Percentiles rank a stretch among this genome's conserved stretches.
phyloP scores from a whole-genome alignment of 2,888 invertebrate species.

The Octodonta nipae region DNA sequence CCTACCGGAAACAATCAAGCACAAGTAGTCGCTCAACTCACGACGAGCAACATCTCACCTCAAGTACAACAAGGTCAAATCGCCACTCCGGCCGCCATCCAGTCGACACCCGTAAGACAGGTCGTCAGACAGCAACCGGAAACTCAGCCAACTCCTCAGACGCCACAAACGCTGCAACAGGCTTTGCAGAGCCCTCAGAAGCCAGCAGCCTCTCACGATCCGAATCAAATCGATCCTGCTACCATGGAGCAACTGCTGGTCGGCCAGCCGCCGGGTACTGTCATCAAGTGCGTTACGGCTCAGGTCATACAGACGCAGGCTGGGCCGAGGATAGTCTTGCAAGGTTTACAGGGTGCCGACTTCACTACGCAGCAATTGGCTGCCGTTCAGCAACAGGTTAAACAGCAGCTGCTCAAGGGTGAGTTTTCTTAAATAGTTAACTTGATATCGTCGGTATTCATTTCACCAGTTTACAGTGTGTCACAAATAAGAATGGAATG shows the following conservation, averaged over 20 bases:
- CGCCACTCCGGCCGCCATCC: slow-evolving; percentile 6
- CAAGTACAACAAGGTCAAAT: slow-evolving; percentile 10
- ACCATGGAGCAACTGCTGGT: slow-evolving; percentile 61
- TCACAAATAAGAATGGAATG: too few relatives aligned
- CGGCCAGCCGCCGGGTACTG: slow-evolving; percentile 73
- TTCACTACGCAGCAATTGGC: slow-evolving; percentile 70
- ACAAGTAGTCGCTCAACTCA: slow-evolving; percentile 63
- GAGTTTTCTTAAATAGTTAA: slow-evolving; percentile 17
- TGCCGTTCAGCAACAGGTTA: slow-evolving; percentile 77
- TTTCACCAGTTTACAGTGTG: too few relatives aligned
- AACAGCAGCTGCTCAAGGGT: slow-evolving; percentile 79
- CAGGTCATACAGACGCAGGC: slow-evolving; percentile 75
- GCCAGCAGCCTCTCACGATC: slow-evolving; percentile 7
- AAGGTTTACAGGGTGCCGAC: slow-evolving; percentile 71
- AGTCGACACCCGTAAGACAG: slow-evolving; percentile 9
- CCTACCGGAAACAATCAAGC: slow-evolving; percentile 66
- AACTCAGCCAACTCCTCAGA: slow-evolving; percentile 9
- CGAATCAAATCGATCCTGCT: slow-evolving; percentile 20
- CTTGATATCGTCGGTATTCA: too few relatives aligned
- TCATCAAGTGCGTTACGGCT: slow-evolving; percentile 76
- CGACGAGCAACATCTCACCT: slow-evolving; percentile 27
- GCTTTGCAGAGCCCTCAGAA: slow-evolving; percentile 11
- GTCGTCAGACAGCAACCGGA: slow-evolving; percentile 1
- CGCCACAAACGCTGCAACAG: slow-evolving; percentile 16
- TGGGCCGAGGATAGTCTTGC: slow-evolving; percentile 74